phyloP scores from a whole-genome alignment of 2,888 invertebrate genomes.

The Rhingia campestris region DNA sequence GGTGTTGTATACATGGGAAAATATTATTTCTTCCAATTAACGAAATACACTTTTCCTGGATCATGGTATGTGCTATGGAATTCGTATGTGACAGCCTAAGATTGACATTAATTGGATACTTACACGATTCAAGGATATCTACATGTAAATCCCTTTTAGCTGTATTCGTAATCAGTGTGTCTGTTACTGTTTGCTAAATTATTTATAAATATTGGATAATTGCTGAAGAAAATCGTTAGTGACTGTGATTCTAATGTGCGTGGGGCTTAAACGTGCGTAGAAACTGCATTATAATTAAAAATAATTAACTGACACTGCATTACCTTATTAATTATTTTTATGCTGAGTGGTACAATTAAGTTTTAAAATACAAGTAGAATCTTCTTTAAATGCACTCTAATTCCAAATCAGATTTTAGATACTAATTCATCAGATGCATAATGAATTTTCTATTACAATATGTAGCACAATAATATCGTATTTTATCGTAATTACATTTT shows the following conservation, averaged over 20 bases:
- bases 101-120: slow-evolving; percentile 37
- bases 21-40: slow-evolving; percentile 24
- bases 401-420: too few species aligned
- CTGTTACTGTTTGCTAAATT: background rate
- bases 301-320: too few species aligned
- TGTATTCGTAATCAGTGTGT: background rate
- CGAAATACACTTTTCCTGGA: background rate
- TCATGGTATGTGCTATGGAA: background rate
- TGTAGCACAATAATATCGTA: too few species aligned
- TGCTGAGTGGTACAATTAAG: too few species aligned
- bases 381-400: too few species aligned
- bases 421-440: too few species aligned
- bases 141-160: background rate
- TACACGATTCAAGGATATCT: background rate
- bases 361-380: too few species aligned
- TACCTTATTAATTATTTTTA: too few species aligned
- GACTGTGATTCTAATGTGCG: background rate
- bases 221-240: background rate
- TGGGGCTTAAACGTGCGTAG: too few species aligned
- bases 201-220: slow-evolving; percentile 1
- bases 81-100: slow-evolving; percentile 19
- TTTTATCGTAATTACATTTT: too few species aligned
- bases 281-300: too few species aligned
- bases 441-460: too few species aligned
- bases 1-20: background rate